Base-by-base conservation (phyloP, 1,140 invertebrate species). In the Drepana arcuata region DNA sequence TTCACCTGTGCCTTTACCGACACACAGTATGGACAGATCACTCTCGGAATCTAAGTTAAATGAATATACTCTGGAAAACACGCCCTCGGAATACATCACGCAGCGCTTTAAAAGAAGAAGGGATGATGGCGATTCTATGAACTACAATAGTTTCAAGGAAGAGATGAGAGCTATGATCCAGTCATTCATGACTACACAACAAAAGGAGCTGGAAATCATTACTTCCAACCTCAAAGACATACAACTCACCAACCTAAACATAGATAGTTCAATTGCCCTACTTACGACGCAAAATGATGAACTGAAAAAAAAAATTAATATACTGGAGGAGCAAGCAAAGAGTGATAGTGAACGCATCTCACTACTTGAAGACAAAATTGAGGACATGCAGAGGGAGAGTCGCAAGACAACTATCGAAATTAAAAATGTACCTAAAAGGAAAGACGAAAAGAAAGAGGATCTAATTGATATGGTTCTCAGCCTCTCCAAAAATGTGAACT, bases 361-460 rank as follows among this genome's bases (percentile, higher is more conserved):
- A 6, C 16, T 35, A 6, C 14, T 42, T 1, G 40, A 42, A 26
- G 40, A 42, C 16, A 42, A 31, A 31, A 15, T 43, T 1, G 34
- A 44, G 12, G 36, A 39, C 2, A n/a, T 45, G 11, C 36, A 38
- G 11, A 28, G 14, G 9, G 24, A 6, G 1, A n/a, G n/a, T 2
- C 24, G 34, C 2, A 37, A 37, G 10, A 13, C 34, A 6, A 40
- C 25, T 16, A 29, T 45, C 11, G 31, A 40, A 32, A 25, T 40
- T n/a, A 40, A 46, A 32, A 39, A 47, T 26, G 37, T 41, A 1
- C 43, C 43, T 3, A 47, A 32, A 12, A 33, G 26, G 1, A n/a
- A 24, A 1, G 31, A 25, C 2, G 42, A 45, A 39, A 31, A 21
- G 3, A 45, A 45, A 21, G 42, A 45, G 10, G 18, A 45, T 13